Evolutionary conservation across 2,888 invertebrate species (phyloP), one percentile per base, ranked within the genome.

Genomic region (Eupithecia tripunctaria): DNA sequence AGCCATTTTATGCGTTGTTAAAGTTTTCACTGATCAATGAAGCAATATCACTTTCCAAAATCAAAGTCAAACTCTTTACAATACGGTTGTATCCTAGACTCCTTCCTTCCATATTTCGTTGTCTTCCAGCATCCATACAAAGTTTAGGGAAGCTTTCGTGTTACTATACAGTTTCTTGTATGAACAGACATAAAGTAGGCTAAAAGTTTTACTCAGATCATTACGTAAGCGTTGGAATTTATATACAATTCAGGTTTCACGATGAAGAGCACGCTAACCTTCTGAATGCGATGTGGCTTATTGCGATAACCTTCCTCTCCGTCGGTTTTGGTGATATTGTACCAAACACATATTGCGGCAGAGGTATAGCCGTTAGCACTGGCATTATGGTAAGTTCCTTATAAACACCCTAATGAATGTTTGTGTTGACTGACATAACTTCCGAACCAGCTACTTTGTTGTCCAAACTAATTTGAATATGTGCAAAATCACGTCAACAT

Each of bases 321-420:
- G 99, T 99, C 90, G 99, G 99, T 92, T 99, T 99, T 95, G 99
- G 99, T 91, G 99, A 99, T 95, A 99, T 99, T 93, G 99, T 99
- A 92, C 99, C 99, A 92, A 99, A 99, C 95, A 99, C 99, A 84
- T 99, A 99, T 96, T 99, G 99, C 95, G 99, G 99, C 90, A 96
- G 99, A 94, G 99, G 98, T 91, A 99, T 99, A 92, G 99, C 99
- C 89, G 99, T 99, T 91, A 98, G 98, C 95, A 99, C 99, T 86
- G 99, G 99, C 91, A 99, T 99, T 93, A 99, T 99, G 99, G 99
- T 99, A 97, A 97, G 97, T 96, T 90, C 76, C 81, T 70, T 84
- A 84, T 83, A 86, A 87, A 87, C 85, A 82, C 82, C 56, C 85
- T 87, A 84, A 83, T 84, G 71, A 80, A 82, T 87, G 87, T 88